A percentile compares a stretch with the other conserved stretches of the same genome.
Conservation (phyloP, 1,140 invertebrate genomes). For the Oreohelix idahoensis region DNA sequence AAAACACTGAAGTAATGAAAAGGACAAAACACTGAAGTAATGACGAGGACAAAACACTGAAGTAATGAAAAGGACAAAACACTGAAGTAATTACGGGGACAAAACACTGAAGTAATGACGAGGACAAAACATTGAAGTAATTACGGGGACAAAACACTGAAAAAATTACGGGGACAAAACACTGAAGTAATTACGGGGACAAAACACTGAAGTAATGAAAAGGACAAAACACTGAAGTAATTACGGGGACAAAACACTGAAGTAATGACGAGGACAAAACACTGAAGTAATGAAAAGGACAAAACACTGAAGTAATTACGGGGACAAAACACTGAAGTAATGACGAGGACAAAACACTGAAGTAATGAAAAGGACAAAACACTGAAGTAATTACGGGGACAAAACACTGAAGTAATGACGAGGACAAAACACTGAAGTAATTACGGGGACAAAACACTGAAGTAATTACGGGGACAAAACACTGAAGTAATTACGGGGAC, state of each 20-base stretch:
- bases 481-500: too few species aligned
- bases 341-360: background rate
- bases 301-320: slow-evolving; percentile 77
- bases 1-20: slow-evolving; percentile 76
- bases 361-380: slow-evolving; percentile 87
- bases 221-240: too few species aligned
- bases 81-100: too few species aligned
- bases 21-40: too few species aligned
- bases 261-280: slow-evolving; percentile 87
- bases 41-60: background rate
- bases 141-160: background rate
- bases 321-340: too few species aligned
- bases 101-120: slow-evolving; percentile 77
- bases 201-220: slow-evolving; percentile 76
- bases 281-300: too few species aligned
- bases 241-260: background rate
- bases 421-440: too few species aligned
- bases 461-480: slow-evolving; percentile 87
- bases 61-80: slow-evolving; percentile 87
- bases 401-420: slow-evolving; percentile 77
- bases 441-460: background rate
- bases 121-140: slow-evolving; percentile 91
- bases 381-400: too few species aligned
- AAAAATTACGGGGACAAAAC: slow-evolving; percentile 87
- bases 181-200: too few species aligned